Conservation (phyloP, 2,113 vertebrate species). For the Myrmophylax atrothorax region DNA sequence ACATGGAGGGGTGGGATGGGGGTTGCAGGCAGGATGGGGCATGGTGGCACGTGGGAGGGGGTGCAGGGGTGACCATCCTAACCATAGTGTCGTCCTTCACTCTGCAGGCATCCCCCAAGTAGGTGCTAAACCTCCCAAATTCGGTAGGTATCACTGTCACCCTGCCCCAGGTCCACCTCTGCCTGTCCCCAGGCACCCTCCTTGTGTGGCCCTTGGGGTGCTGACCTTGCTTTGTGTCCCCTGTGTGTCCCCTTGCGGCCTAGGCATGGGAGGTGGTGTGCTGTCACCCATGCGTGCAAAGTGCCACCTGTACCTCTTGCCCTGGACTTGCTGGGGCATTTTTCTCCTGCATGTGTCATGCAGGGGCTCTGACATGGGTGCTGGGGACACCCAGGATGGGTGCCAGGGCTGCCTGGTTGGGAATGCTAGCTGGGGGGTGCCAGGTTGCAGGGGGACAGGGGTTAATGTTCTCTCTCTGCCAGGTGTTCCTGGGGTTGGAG, state of each 20-base stretch:
- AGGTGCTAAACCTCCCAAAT: slow-evolving; percentile 76
- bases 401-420: not conserved
- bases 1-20: accelerated
- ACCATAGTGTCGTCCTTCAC: accelerated
- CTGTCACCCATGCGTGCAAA: not conserved
- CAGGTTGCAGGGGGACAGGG: accelerated
- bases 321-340: accelerated
- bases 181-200: not conserved
- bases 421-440: not conserved
- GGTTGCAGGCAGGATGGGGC: accelerated
- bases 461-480: not conserved
- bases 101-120: slow-evolving; percentile 70
- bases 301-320: not conserved
- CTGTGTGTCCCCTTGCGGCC: accelerated
- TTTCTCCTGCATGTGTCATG: not conserved
- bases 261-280: accelerated
- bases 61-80: not conserved
- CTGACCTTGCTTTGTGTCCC: not conserved
- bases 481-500: slow-evolving; percentile 32
- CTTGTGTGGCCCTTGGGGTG: accelerated
- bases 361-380: not conserved
- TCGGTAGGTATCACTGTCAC: slow-evolving; percentile 38
- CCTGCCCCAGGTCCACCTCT: not conserved
- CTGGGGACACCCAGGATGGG: not conserved
- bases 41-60: accelerated